Conservation (phyloP, 2,113 vertebrate genomes). For the Ammodramus savannarum region DNA sequence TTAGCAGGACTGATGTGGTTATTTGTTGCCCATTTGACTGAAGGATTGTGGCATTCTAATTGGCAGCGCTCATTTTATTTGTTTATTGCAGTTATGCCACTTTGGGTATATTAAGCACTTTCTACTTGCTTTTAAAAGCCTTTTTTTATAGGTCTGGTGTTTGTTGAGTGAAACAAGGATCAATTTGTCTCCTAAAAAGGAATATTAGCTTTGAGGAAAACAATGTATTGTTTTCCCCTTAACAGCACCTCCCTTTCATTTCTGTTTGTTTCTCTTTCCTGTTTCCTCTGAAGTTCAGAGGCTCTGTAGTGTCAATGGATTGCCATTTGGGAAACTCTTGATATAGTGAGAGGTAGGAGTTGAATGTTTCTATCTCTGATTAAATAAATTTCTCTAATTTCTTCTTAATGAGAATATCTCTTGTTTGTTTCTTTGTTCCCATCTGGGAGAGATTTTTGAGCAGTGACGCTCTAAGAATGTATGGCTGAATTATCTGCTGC, state of each 20-base stretch:
- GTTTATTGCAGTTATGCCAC: neutral
- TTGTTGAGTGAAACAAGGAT: neutral
- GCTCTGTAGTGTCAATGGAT: neutral
- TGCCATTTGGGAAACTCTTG: neutral
- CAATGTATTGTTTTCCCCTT: neutral
- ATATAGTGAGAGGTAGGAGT: neutral
- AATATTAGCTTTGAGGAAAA: neutral
- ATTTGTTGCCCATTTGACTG: neutral
- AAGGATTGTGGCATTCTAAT: neutral
- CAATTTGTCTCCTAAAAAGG: neutral
- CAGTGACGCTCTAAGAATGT: conserved; percentile 28
- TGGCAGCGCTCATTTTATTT: neutral
- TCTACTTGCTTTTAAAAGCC: neutral
- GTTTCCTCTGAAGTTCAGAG: neutral
- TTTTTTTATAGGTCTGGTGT: neutral
- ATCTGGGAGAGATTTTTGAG: conserved; percentile 25
- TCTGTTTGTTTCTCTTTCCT: neutral
- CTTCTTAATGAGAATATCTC: conserved; percentile 25
- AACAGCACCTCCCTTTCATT: neutral
- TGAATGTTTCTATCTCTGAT: neutral
- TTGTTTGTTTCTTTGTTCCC: neutral
- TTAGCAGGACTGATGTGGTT: neutral
- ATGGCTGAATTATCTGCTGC: conserved; percentile 5
- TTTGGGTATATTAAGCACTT: neutral
- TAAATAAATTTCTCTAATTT: conserved; percentile 12